Conservation (phyloP, 2,113 vertebrate species). For the Cercocebus atys region DNA sequence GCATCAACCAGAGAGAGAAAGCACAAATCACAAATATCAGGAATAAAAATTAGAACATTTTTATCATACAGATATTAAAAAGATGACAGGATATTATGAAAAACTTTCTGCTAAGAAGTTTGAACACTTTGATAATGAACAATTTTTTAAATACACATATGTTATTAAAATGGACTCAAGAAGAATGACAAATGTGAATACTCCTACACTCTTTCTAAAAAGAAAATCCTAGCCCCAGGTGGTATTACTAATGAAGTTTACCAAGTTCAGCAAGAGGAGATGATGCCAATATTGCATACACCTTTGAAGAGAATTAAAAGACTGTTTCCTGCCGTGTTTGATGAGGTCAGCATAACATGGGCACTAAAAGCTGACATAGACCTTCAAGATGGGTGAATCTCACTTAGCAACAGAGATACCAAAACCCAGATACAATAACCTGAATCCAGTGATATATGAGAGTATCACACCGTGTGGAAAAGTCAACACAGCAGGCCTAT, state of each 20-base stretch:
- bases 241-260: background rate
- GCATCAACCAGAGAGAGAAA: background rate
- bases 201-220: background rate
- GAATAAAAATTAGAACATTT: fast-evolving
- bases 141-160: background rate
- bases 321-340: background rate
- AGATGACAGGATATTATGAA: background rate
- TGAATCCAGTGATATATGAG: background rate
- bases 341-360: background rate
- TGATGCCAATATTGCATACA: background rate
- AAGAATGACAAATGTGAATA: background rate
- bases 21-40: no score
- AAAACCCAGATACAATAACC: background rate
- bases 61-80: background rate
- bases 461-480: background rate
- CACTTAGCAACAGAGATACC: background rate
- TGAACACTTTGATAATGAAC: background rate
- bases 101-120: background rate
- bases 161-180: background rate
- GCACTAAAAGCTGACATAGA: background rate
- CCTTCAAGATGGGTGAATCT: background rate
- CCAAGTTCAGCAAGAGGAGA: background rate
- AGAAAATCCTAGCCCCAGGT: background rate
- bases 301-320: background rate
- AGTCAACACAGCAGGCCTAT: background rate